These are phyloP conservation scores for Cheilosia vernalis DNA, from an alignment of 2,888 invertebrate genomes.

Conservation along the genomic window DNA sequence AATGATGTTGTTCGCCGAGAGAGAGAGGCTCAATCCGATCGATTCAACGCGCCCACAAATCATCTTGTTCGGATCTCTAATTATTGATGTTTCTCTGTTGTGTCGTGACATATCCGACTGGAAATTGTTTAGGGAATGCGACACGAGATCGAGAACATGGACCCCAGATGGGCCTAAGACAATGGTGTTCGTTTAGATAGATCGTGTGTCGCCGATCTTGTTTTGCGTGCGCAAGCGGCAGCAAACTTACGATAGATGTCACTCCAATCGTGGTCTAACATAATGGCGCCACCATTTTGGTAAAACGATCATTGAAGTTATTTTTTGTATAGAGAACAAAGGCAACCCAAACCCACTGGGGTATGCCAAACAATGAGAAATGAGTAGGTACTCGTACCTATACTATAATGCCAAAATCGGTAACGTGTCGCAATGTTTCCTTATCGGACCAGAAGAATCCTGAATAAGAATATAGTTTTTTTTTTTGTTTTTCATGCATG, in stretches of 20 bases:
- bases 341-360: constrained; percentile 4
- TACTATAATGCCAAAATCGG: constrained; percentile 42
- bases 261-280: constrained; percentile 58
- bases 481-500: constrained; percentile 12
- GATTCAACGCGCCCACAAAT: constrained; percentile 69
- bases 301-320: constrained; percentile 23
- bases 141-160: constrained; percentile 30
- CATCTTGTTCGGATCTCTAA: constrained; percentile 72
- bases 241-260: constrained; percentile 54
- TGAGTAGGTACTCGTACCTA: neutral
- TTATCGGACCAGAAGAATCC: constrained; percentile 53
- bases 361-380: constrained; percentile 11
- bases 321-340: constrained; percentile 26
- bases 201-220: constrained; percentile 70
- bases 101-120: constrained; percentile 70
- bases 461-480: constrained; percentile 29
- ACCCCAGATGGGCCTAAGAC: constrained; percentile 38
- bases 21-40: constrained; percentile 53
- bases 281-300: constrained; percentile 62
- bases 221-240: constrained; percentile 54
- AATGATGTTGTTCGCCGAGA: constrained; percentile 61
- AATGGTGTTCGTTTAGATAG: constrained; percentile 1
- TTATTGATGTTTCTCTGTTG: constrained; percentile 71
- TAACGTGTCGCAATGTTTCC: constrained; percentile 32
- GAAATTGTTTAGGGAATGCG: constrained; percentile 45